A percentile compares a stretch with the other conserved stretches of the same genome.
phyloP scores from a whole-genome alignment of 2,113 vertebrate species.

The Acanthisitta chloris region DNA sequence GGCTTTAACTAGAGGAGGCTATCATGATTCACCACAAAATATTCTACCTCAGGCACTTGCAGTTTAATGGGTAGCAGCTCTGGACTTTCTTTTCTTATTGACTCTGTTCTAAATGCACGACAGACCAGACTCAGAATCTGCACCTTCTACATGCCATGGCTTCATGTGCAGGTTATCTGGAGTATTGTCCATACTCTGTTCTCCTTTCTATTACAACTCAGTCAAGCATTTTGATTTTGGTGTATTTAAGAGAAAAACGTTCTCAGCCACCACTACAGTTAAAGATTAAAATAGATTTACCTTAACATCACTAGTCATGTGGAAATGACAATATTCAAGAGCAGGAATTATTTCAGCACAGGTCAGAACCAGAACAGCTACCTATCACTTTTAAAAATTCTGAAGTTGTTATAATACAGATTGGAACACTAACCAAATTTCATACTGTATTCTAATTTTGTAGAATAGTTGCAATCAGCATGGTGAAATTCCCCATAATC shows the following conservation, averaged over 20 bases:
- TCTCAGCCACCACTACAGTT: not conserved
- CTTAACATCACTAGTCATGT: not conserved
- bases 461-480: not conserved
- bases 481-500: not conserved
- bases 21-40: not conserved
- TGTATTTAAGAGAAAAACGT: not conserved
- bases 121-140: not conserved
- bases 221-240: not conserved
- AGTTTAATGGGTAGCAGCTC: not conserved
- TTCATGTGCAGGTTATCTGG: not conserved
- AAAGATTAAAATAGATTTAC: not conserved
- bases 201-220: not conserved
- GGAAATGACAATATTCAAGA: not conserved
- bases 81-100: not conserved
- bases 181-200: not conserved
- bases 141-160: fast-evolving
- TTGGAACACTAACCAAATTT: not conserved
- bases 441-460: not conserved
- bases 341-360: not conserved
- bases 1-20: not conserved
- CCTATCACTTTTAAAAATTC: not conserved
- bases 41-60: not conserved
- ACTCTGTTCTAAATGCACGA: not conserved
- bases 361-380: not conserved
- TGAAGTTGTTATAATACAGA: not conserved